Evolutionary conservation across 2,888 invertebrate genomes (phyloP).

Genomic region (Trissolcus japonicus): DNA sequence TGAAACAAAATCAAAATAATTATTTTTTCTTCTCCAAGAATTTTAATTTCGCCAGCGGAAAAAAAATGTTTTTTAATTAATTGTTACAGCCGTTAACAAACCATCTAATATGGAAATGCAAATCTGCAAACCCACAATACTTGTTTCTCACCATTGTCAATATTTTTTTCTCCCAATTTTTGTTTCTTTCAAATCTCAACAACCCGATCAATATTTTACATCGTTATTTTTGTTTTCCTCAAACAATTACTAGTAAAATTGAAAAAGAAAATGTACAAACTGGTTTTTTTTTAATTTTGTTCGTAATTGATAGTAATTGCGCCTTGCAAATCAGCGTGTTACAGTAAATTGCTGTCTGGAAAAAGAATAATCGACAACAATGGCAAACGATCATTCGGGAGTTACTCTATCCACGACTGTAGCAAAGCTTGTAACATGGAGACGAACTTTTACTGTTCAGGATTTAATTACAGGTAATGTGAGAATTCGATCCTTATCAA

Average conservation of each 20-base stretch:
- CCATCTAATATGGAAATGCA: conserved; percentile 19
- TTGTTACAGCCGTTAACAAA: conserved; percentile 16
- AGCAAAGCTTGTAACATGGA: conserved; percentile 86
- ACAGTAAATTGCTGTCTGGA: conserved; percentile 85
- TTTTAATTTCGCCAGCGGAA: background rate
- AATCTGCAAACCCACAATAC: conserved; percentile 9
- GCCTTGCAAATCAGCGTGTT: conserved; percentile 81
- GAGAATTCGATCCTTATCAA: conserved; percentile 6
- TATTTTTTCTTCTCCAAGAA: background rate
- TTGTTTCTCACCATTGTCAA: conserved; percentile 28
- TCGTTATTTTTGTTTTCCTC: conserved; percentile 8
- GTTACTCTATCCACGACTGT: conserved; percentile 86
- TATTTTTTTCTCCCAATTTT: conserved; percentile 6
- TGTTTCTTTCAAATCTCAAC: conserved; percentile 6
- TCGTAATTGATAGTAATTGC: conserved; percentile 2
- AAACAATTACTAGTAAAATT: background rate
- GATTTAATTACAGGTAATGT: conserved; percentile 86
- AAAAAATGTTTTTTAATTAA: background rate
- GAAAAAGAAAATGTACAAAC: background rate
- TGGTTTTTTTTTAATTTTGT: background rate
- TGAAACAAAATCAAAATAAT: background rate
- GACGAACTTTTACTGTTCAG: conserved; percentile 86
- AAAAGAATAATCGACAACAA: conserved; percentile 83
- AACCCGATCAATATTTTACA: conserved; percentile 9
- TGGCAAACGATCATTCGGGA: conserved; percentile 82